Percentiles rank a stretch among this genome's conserved stretches.
These are phyloP conservation scores for Cliona cf. orientalis DNA, from an alignment of 37 sponge, comb jelly and placozoan genomes.

Conservation along the genomic window DNA sequence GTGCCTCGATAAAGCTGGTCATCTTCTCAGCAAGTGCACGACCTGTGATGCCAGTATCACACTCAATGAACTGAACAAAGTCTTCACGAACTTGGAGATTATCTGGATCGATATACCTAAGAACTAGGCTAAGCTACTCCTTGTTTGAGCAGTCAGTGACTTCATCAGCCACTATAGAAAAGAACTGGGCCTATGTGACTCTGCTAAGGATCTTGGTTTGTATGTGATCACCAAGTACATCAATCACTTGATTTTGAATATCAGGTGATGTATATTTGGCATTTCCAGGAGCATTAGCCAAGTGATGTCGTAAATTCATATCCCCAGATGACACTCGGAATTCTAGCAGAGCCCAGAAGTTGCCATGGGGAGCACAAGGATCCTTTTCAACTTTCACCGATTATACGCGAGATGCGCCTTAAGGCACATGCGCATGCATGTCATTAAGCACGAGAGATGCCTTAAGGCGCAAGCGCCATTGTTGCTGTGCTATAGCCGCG, in stretches of 20 bases:
- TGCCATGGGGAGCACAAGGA: no score
- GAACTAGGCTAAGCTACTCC: constrained; percentile 57
- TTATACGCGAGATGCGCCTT: no score
- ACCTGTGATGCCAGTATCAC: constrained; percentile 77
- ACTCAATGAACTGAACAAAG: constrained; percentile 59
- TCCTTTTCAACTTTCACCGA: no score
- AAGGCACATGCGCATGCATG: no score
- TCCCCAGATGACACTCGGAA: no score
- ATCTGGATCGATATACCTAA: constrained; percentile 55
- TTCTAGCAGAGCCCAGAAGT: no score
- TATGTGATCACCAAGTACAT: constrained; percentile 25
- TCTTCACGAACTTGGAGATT: constrained; percentile 62
- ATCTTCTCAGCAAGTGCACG: constrained; percentile 66
- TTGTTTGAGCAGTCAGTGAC: constrained; percentile 61
- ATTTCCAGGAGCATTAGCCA: constrained; percentile 17
- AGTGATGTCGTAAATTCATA: neutral
- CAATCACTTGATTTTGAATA: no score
- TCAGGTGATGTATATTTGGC: constrained; percentile 29
- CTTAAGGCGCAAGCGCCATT: no score
- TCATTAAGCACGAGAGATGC: no score
- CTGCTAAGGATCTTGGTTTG: neutral
- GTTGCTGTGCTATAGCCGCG: no score
- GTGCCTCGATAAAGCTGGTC: constrained; percentile 1
- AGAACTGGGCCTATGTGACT: constrained; percentile 23
- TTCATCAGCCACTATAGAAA: no score